A percentile compares a stretch with the other conserved stretches of the same genome.
Conservation (phyloP, 1,140 invertebrate species). For the Lordiphosa clarofinis region DNA sequence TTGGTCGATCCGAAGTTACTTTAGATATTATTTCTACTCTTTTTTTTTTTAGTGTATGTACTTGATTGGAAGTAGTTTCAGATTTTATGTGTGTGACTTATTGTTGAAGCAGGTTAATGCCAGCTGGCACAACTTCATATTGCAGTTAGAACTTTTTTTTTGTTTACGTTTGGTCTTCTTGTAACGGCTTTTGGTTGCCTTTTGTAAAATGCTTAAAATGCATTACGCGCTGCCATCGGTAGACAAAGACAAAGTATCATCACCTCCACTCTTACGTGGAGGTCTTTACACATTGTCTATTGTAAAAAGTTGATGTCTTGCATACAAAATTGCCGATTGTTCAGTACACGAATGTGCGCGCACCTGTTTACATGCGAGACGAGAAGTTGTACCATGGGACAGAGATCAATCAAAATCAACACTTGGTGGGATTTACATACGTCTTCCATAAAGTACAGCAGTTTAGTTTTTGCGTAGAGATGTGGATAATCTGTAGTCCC, state of each 20-base stretch:
- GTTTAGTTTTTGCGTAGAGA: background rate
- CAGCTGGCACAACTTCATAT: constrained; percentile 9
- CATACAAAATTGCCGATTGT: constrained; percentile 51
- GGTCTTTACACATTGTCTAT: constrained; percentile 16
- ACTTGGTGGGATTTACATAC: constrained; percentile 1
- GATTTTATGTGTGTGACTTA: constrained; percentile 16
- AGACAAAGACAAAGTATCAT: constrained; percentile 7
- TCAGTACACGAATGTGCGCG: background rate
- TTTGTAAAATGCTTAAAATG: constrained; percentile 47
- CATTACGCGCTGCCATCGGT: constrained; percentile 21
- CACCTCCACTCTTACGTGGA: constrained; percentile 2
- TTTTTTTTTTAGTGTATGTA: constrained; percentile 4
- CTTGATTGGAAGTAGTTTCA: constrained; percentile 1
- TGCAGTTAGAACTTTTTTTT: constrained; percentile 31
- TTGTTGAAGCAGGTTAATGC: constrained; percentile 42
- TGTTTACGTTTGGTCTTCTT: constrained; percentile 25
- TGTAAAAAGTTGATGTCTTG: constrained; percentile 41
- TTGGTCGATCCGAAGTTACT: no score
- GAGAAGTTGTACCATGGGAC: background rate
- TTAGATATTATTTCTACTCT: no score
- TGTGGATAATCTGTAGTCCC: constrained; percentile 3
- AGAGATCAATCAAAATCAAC: constrained; percentile 6
- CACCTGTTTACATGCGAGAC: constrained; percentile 30
- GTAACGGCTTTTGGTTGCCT: constrained; percentile 21
- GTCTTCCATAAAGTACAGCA: constrained; percentile 5